Percentiles rank a stretch among this genome's conserved stretches.
Evolutionary conservation across 2,113 vertebrate species (phyloP).

Genomic region (Vicugna pacos): DNA sequence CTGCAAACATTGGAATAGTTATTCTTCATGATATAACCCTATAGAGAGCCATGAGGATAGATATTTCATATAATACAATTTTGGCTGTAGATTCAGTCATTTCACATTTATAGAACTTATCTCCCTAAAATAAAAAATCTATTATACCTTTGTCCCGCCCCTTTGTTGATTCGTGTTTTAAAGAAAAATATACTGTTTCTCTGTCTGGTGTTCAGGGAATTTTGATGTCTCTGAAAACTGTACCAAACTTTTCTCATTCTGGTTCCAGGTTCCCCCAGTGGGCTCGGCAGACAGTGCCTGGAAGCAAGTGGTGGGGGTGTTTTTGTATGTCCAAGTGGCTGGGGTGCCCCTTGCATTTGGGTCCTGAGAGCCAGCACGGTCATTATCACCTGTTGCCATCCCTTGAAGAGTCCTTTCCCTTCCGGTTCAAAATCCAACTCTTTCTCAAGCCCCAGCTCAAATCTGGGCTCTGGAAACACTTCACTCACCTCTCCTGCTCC

Average conservation of each 20-base stretch:
- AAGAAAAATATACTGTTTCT: neutral
- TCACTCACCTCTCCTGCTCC: rapidly evolving
- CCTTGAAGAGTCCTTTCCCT: neutral
- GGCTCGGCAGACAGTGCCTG: neutral
- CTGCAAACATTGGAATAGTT: neutral
- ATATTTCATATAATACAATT: conserved; percentile 7
- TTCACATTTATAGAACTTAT: neutral
- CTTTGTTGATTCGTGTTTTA: neutral
- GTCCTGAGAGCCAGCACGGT: rapidly evolving
- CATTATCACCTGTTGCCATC: rapidly evolving
- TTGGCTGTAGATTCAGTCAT: neutral
- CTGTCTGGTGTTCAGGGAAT: neutral
- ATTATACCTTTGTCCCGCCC: rapidly evolving
- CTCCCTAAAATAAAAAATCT: neutral
- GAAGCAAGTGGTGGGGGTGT: rapidly evolving
- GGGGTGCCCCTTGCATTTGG: neutral
- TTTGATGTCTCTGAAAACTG: neutral
- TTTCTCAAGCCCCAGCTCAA: neutral
- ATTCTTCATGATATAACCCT: neutral
- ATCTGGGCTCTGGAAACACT: neutral
- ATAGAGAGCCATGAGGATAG: neutral
- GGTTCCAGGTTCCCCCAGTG: rapidly evolving
- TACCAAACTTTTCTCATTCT: neutral
- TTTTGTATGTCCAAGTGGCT: neutral
- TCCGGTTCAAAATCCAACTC: neutral